Percentiles rank a stretch among this genome's conserved stretches.
These are phyloP conservation scores for Leptinotarsa texana DNA, from an alignment of 1,140 invertebrate species.

Conservation along the genomic window DNA sequence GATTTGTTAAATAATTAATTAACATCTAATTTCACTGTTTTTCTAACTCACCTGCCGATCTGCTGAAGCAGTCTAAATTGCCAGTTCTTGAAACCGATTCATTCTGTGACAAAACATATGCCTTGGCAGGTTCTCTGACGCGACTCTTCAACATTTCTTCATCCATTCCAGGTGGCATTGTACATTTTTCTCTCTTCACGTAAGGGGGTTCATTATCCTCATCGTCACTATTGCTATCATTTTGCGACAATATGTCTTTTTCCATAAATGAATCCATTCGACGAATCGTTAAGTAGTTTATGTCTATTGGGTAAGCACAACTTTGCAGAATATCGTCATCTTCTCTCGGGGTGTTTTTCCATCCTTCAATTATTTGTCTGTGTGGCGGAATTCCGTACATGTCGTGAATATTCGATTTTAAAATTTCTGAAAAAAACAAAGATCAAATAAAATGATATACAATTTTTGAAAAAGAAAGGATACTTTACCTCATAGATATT, in stretches of 20 bases:
- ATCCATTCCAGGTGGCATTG: background rate
- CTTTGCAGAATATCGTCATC: slow-evolving; percentile 29
- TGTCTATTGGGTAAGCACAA: background rate
- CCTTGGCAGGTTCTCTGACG: too few species aligned
- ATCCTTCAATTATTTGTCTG: slow-evolving; percentile 33
- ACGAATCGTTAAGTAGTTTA: slow-evolving; percentile 14
- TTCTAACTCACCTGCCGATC: too few species aligned
- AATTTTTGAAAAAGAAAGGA: too few species aligned
- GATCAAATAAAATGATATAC: too few species aligned
- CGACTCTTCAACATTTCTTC: background rate
- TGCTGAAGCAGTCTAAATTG: too few species aligned
- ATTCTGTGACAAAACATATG: too few species aligned
- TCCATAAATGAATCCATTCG: background rate
- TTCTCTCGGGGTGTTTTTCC: slow-evolving; percentile 21
- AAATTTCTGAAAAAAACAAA: slow-evolving; percentile 24
- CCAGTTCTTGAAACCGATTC: too few species aligned
- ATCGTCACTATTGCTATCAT: slow-evolving; percentile 11
- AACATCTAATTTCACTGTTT: too few species aligned
- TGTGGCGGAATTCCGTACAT: slow-evolving; percentile 23
- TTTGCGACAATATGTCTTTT: slow-evolving; percentile 1
- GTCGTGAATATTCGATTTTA: slow-evolving; percentile 29
- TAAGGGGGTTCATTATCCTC: background rate
- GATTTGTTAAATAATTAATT: too few species aligned
- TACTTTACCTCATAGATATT: too few species aligned
- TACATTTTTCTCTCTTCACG: background rate